Conservation (phyloP, 2,888 invertebrate genomes). For the Eupsilia transversa region DNA sequence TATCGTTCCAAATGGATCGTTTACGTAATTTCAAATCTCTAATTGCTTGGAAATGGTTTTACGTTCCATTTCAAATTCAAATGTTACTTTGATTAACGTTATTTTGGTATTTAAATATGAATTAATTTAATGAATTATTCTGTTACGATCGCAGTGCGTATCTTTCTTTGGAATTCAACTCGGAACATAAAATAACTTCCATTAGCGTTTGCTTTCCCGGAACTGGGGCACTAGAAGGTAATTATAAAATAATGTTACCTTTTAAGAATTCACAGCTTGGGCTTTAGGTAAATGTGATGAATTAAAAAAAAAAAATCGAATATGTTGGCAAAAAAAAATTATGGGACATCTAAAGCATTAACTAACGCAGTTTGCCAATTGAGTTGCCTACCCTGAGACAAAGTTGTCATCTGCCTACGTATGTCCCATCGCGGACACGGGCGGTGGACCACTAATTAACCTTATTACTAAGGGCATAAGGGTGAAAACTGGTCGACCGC, state of each 20-base stretch:
- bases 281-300: background rate
- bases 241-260: conserved; percentile 10
- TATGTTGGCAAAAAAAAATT: too few species aligned
- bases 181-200: conserved; percentile 28
- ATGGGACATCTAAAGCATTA: background rate
- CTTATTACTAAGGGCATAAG: background rate
- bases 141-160: conserved; percentile 27
- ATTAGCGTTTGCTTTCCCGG: conserved; percentile 18
- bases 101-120: conserved; percentile 44
- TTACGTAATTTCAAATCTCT: conserved; percentile 31
- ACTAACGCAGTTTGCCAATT: too few species aligned
- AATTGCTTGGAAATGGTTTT: conserved; percentile 32
- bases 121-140: conserved; percentile 51
- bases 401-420: too few species aligned
- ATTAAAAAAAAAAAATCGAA: background rate
- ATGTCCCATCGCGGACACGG: background rate
- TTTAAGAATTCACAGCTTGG: background rate
- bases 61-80: conserved; percentile 42
- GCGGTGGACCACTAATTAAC: background rate
- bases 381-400: background rate
- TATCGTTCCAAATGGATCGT: conserved; percentile 40
- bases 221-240: conserved; percentile 23
- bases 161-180: conserved; percentile 35
- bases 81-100: conserved; percentile 23
- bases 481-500: too few species aligned